Percentiles rank a stretch among this genome's conserved stretches.
phyloP scores from a whole-genome alignment of 2,797 vertebrate species.

The Sebastiscus tertius region DNA sequence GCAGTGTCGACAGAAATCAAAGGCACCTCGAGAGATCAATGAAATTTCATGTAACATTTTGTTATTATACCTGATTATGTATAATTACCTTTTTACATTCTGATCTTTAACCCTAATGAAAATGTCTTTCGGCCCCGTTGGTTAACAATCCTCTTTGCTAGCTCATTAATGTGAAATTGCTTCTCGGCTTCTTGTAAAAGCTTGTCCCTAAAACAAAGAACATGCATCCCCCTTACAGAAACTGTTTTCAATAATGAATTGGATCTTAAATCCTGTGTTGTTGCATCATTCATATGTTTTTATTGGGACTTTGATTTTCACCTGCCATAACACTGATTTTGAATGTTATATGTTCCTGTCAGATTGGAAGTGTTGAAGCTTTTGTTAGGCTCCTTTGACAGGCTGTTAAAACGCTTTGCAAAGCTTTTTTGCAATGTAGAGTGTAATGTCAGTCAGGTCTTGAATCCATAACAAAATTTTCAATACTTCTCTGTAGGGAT shows the following conservation, averaged over 20 bases:
- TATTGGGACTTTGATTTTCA: background rate
- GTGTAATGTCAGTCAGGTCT: background rate
- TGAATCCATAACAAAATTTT: background rate
- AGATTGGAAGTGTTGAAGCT: background rate
- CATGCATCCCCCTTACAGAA: background rate
- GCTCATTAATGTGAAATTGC: conserved; percentile 44
- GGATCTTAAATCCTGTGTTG: background rate
- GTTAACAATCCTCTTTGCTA: conserved; percentile 26
- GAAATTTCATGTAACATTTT: conserved; percentile 9
- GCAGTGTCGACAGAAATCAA: conserved; percentile 21
- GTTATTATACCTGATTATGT: conserved; percentile 35
- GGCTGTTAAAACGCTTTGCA: background rate
- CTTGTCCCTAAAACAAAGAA: conserved; percentile 23
- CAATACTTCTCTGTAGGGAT: background rate
- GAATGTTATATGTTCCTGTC: background rate
- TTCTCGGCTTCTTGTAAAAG: conserved; percentile 40
- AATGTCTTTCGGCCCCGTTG: conserved; percentile 8
- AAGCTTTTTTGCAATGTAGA: background rate
- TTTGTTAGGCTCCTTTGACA: background rate
- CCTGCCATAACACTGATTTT: background rate
- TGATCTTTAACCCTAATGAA: conserved; percentile 43
- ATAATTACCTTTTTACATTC: conserved; percentile 39
- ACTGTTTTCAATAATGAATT: conserved; percentile 12
- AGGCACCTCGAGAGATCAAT: conserved; percentile 11
- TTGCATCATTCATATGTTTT: background rate